These are phyloP conservation scores for Vesta saturnalis DNA, from an alignment of 2,888 invertebrate species.

Conservation along the genomic window DNA sequence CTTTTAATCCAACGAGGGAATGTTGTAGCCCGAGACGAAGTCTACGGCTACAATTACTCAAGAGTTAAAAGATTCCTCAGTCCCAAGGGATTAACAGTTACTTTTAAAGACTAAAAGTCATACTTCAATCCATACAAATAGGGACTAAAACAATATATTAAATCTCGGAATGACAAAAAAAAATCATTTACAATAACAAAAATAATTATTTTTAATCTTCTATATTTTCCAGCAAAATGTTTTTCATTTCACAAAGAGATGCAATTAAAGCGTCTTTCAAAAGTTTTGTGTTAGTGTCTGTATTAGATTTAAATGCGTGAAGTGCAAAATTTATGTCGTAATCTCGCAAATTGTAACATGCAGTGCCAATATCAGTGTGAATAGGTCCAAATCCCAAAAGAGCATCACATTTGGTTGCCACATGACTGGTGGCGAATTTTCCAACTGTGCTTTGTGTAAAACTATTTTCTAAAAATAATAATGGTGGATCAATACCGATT, in stretches of 20 bases:
- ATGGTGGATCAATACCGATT: not conserved
- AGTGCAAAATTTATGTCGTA: not conserved
- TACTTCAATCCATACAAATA: too few relatives aligned
- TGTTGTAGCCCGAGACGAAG: too few relatives aligned
- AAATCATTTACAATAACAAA: too few relatives aligned
- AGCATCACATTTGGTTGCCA: not conserved
- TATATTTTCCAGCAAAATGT: too few relatives aligned
- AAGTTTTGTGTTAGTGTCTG: not conserved
- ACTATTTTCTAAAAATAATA: not conserved
- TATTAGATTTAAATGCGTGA: not conserved
- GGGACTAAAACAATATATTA: too few relatives aligned
- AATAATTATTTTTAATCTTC: too few relatives aligned
- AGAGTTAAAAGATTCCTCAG: too few relatives aligned
- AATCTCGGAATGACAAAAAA: too few relatives aligned
- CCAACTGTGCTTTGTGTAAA: not conserved
- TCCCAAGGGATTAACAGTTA: too few relatives aligned
- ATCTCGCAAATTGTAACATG: not conserved
- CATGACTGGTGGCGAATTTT: not conserved
- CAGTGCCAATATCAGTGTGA: not conserved
- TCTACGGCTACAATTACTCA: too few relatives aligned
- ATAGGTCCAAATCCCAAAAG: not conserved
- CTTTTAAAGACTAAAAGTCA: too few relatives aligned
- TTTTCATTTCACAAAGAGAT: not conserved
- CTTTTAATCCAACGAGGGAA: too few relatives aligned
- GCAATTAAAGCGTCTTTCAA: not conserved